Base-by-base conservation (phyloP, 1,140 invertebrate species). In the Argopecten irradians region DNA sequence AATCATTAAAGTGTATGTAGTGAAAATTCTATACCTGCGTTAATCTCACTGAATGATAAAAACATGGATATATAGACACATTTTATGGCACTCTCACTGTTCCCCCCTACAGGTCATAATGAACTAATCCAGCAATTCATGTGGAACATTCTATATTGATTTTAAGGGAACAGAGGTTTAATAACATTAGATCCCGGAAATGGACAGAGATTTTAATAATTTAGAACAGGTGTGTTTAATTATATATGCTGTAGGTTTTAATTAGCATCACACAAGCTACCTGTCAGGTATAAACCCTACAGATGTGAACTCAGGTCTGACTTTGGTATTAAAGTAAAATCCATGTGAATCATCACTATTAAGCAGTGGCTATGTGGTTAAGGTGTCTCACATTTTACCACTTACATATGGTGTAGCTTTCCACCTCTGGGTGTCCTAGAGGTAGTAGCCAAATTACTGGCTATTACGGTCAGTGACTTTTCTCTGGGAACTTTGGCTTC, bases 151-250 rank as follows among this genome's bases (percentile, higher is more conserved):
- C 19, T 71, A 71, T 16, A 71, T 71, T 71, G n/a, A 71, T 3
- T 1, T 5, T 8, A 0, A 71, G 55, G 55, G n/a, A n/a, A 28
- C 5, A 1, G 7, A 71, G 55, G 55, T 8, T 71, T 71, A 71
- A 71, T 71, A 28, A 71, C 8, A 71, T 71, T 71, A 71, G 55
- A 71, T 71, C 55, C 55, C 55, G 55, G 55, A 71, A 71, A 71
- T 11, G 55, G 55, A 71, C 55, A 71, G 22, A n/a, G 55, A 8
- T 71, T 71, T 71, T 3, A 71, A 71, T 71, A 71, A 71, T 71
- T 71, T 71, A 71, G 0, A 71, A 71, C 55, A 71, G 55, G 55
- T 71, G 55, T 71, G 13, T 71, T 71, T 71, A 71, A 71, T 71
- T 71, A 71, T 5, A n/a, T n/a, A n/a, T 71, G 55, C 55, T n/a